Base-by-base conservation (phyloP, 2,113 vertebrate species). In the Rostratula benghalensis region DNA sequence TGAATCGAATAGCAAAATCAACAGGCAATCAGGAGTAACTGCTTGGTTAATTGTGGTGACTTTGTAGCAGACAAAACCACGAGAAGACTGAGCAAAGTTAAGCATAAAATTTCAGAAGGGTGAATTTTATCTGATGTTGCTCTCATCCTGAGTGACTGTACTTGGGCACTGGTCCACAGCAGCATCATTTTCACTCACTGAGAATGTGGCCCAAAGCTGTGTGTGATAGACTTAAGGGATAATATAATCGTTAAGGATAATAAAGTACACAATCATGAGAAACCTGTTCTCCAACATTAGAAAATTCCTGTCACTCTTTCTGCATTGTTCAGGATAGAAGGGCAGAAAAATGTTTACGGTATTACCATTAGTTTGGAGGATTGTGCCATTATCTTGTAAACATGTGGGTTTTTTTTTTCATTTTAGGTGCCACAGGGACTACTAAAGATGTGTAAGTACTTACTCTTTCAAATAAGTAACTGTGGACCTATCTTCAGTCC, bases 381-480 rank as follows among this genome's bases (percentile, higher is more conserved):
- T 89, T 64, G 28, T 90, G 31, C 56, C 23, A 14, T 91, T 81
- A 77, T 31, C 37, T 73, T 69, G 27, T 96, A 97, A 93, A 97
- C 19, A 57, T 61, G 45, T 10, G n/a, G n/a, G n/a, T n/a, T n/a
- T 12, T 91, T 91, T 43, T 20, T 73, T 76, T 90, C 46, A 91
- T 94, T 93, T 59, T 94, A 99, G 99, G 99, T 88, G 98, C 99
- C 83, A 95, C 98, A 89, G 99, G 99, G 87, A 97, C 97, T 87
- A 98, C 98, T 92, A 99, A 99, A 98, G 99, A 99, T 96, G 97
- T 97, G 99, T 99, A 98, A 99, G 99, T 99, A 98, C 87, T 96
- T 87, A n/a, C n/a, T 76, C 11, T 63, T 88, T 93, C 30, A 83
- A 77, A 65, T 63, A 37, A 12, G 33, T 81, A 93, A 86, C 37